Evolutionary conservation across 2,797 vertebrate genomes (phyloP).

Genomic region (Ctenopoma multispine): DNA sequence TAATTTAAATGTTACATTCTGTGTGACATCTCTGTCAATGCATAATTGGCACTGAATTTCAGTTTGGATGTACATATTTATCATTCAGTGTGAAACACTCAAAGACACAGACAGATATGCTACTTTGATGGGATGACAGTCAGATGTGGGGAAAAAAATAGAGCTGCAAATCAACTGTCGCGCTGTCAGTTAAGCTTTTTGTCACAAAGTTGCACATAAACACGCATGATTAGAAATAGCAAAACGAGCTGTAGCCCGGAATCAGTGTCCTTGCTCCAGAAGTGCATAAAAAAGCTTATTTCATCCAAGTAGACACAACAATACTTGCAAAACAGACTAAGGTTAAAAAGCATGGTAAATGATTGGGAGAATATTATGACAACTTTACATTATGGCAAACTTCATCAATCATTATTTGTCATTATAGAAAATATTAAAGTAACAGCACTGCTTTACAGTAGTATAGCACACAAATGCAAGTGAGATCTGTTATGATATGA

Average conservation of each 20-base stretch:
- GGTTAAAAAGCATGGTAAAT: conserved; percentile 29
- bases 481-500: background rate
- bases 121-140: conserved; percentile 80
- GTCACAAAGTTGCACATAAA: conserved; percentile 77
- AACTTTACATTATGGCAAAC: conserved; percentile 21
- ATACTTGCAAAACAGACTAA: conserved; percentile 31
- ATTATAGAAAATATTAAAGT: background rate
- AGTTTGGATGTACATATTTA: conserved; percentile 79
- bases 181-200: conserved; percentile 78
- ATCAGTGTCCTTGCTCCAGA: conserved; percentile 53
- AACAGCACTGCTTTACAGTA: background rate
- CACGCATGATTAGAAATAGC: conserved; percentile 76
- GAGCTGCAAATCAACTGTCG: conserved; percentile 77
- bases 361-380: conserved; percentile 20
- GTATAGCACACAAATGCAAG: no score
- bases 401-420: conserved; percentile 12
- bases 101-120: conserved; percentile 73
- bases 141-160: conserved; percentile 58
- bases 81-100: conserved; percentile 78
- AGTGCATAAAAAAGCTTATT: conserved; percentile 61
- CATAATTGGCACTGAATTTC: conserved; percentile 79
- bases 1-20: conserved; percentile 80
- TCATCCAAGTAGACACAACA: conserved; percentile 42
- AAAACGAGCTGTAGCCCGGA: conserved; percentile 64
- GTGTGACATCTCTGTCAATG: conserved; percentile 74